Conservation (phyloP, 1,140 invertebrate species). For the Dryas iulia region DNA sequence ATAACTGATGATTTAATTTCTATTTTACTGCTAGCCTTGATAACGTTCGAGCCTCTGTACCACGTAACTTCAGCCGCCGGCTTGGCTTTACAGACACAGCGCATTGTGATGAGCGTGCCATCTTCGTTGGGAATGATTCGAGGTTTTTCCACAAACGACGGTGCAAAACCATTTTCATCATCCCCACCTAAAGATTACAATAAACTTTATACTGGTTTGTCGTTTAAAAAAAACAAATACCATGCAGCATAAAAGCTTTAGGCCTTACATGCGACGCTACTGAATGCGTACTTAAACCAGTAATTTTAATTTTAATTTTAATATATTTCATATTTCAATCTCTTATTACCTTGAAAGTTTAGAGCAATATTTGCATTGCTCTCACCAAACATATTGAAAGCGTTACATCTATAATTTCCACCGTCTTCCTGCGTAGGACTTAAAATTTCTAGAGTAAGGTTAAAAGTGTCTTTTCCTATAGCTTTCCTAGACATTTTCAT, state of each 20-base stretch:
- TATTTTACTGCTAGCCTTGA: slow-evolving; percentile 93
- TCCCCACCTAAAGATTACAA: slow-evolving; percentile 86
- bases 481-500: slow-evolving; percentile 93
- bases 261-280: slow-evolving; percentile 69
- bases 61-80: slow-evolving; percentile 94
- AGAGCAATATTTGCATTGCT: slow-evolving; percentile 99
- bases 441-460: slow-evolving; percentile 94
- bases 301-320: slow-evolving; percentile 24
- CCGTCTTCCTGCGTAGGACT: slow-evolving; percentile 97
- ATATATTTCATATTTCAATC: slow-evolving; percentile 22
- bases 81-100: slow-evolving; percentile 96
- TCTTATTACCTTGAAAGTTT: slow-evolving; percentile 96
- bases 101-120: slow-evolving; percentile 96
- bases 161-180: slow-evolving; percentile 93
- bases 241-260: slow-evolving; percentile 68
- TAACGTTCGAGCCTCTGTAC: slow-evolving; percentile 92
- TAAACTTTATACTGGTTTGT: slow-evolving; percentile 19
- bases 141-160: slow-evolving; percentile 97
- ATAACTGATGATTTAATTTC: slow-evolving; percentile 88
- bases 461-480: slow-evolving; percentile 93
- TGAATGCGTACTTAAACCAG: slow-evolving; percentile 72
- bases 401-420: slow-evolving; percentile 99
- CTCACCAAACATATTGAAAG: slow-evolving; percentile 98
- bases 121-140: slow-evolving; percentile 98
- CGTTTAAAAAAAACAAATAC: slow-evolving; percentile 9